Conservation (phyloP, 1,140 invertebrate genomes). For the Psilanteris sp. region DNA sequence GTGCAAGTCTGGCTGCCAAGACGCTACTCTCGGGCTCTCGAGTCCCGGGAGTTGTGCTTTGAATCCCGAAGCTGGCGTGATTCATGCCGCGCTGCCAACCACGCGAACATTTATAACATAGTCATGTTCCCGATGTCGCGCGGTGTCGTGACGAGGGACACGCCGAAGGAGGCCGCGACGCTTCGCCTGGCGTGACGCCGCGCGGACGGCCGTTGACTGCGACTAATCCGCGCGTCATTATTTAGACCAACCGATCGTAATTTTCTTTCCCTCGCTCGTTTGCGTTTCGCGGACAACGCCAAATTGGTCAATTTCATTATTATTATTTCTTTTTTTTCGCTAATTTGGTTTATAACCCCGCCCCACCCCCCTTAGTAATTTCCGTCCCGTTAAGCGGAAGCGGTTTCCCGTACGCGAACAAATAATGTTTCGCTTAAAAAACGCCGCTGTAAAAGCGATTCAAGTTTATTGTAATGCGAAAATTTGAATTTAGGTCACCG, state of each 20-base stretch:
- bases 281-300: no score
- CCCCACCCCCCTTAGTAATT: no score
- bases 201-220: conserved; percentile 51
- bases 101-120: conserved; percentile 61
- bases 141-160: conserved; percentile 43
- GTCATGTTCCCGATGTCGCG: conserved; percentile 55
- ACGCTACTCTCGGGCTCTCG: conserved; percentile 13
- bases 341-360: no score
- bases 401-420: no score
- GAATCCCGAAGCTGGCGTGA: conserved; percentile 56
- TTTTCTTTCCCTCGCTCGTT: conserved; percentile 2
- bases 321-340: no score
- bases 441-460: no score
- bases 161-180: conserved; percentile 41
- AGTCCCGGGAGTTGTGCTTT: conserved; percentile 51
- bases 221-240: conserved; percentile 21
- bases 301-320: no score
- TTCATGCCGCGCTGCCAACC: conserved; percentile 57
- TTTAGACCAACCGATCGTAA: conserved; percentile 7
- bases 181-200: conserved; percentile 40
- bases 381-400: no score
- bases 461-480: no score
- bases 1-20: conserved; percentile 42
- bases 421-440: no score
- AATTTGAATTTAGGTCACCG: no score